Percentiles rank a stretch among this genome's conserved stretches.
phyloP scores from a whole-genome alignment of 2,888 invertebrate genomes.

The Meta bourneti region DNA sequence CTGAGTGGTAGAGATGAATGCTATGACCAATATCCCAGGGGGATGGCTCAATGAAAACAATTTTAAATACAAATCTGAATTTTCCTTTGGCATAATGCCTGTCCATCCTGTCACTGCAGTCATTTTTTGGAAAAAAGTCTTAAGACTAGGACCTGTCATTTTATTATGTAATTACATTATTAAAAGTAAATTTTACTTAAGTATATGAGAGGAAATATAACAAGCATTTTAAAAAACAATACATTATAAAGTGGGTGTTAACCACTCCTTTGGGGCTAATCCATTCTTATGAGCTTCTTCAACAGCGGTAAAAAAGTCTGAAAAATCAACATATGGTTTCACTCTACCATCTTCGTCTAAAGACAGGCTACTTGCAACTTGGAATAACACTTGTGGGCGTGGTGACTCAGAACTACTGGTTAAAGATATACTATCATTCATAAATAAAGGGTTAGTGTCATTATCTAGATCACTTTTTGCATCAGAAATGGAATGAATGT shows the following conservation, averaged over 20 bases:
- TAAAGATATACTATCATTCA: constrained; percentile 55
- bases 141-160: no score
- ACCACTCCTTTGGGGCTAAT: constrained; percentile 62
- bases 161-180: no score
- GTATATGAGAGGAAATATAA: no score
- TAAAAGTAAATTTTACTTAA: no score
- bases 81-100: no score
- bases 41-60: no score
- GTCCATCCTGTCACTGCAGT: no score
- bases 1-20: no score
- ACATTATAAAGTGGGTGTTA: constrained; percentile 30
- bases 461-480: not conserved
- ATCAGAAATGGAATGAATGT: constrained; percentile 36
- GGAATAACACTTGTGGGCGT: constrained; percentile 63
- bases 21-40: no score
- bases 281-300: constrained; percentile 83
- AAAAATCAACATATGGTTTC: constrained; percentile 91
- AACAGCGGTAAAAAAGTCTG: constrained; percentile 88
- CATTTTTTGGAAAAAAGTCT: no score
- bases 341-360: constrained; percentile 87
- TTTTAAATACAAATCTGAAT: no score
- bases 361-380: constrained; percentile 77
- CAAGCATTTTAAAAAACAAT: not conserved
- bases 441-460: constrained; percentile 12
- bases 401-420: constrained; percentile 69